Percentiles rank a stretch among this genome's conserved stretches.
These are phyloP conservation scores for Masticophis lateralis DNA, from an alignment of 2,797 vertebrate species.

Conservation along the genomic window DNA sequence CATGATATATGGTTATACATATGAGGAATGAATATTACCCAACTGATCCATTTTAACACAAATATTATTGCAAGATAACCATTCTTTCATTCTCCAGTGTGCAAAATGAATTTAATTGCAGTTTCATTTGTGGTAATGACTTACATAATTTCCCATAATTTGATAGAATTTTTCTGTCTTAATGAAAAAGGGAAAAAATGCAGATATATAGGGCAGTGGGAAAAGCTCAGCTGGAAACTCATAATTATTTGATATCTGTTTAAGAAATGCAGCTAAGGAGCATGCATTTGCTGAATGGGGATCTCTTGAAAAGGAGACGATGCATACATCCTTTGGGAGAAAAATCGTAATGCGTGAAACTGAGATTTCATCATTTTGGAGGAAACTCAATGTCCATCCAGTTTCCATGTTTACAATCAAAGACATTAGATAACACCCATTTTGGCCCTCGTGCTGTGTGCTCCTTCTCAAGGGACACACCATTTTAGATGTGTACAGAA, in stretches of 20 bases:
- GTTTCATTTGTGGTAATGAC: constrained; percentile 61
- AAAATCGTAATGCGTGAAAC: background rate
- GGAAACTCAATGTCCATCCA: background rate
- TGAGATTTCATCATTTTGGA: background rate
- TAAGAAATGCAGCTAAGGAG: constrained; percentile 28
- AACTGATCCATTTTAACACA: constrained; percentile 31
- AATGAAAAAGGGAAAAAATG: constrained; percentile 60
- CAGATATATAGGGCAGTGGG: constrained; percentile 38
- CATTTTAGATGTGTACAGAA: background rate
- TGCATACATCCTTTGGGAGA: constrained; percentile 6
- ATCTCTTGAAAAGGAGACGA: background rate
- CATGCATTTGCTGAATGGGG: background rate
- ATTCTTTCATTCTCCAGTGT: constrained; percentile 31
- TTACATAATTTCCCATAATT: constrained; percentile 64
- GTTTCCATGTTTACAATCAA: background rate
- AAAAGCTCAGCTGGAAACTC: constrained; percentile 49
- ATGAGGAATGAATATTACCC: constrained; percentile 10
- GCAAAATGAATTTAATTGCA: constrained; percentile 53
- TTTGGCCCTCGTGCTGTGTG: background rate
- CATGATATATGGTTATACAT: background rate
- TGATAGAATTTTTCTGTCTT: constrained; percentile 63
- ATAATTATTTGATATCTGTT: constrained; percentile 59
- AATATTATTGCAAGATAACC: constrained; percentile 31
- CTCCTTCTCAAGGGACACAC: background rate
- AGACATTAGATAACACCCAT: background rate